Percentiles rank a stretch among this genome's conserved stretches.
Evolutionary conservation across 1,140 invertebrate genomes (phyloP).

Genomic region (Drosophila bipectinata): DNA sequence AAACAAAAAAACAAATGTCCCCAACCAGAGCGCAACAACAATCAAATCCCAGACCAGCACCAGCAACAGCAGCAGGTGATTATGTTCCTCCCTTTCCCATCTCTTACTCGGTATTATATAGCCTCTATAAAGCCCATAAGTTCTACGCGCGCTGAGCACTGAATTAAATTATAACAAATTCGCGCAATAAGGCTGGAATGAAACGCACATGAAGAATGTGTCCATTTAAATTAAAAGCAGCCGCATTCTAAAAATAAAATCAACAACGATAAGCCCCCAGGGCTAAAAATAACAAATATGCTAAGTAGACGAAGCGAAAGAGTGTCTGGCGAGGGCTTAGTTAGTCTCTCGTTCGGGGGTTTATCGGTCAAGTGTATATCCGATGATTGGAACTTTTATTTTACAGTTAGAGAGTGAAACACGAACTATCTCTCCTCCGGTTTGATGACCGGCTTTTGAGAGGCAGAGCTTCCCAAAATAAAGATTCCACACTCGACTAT

Average conservation of each 20-base stretch:
- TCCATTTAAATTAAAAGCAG: slow-evolving; percentile 61
- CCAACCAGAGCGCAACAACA: slow-evolving; percentile 43
- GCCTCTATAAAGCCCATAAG: slow-evolving; percentile 6
- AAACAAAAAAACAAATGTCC: slow-evolving; percentile 11
- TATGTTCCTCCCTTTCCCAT: slow-evolving; percentile 3
- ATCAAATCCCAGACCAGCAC: slow-evolving; percentile 14
- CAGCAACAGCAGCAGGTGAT: slow-evolving; percentile 53
- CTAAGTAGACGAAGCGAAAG: slow-evolving; percentile 28
- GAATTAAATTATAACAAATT: slow-evolving; percentile 75
- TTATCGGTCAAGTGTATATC: slow-evolving; percentile 44
- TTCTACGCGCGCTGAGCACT: slow-evolving; percentile 43
- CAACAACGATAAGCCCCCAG: slow-evolving; percentile 63
- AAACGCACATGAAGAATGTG: slow-evolving; percentile 43
- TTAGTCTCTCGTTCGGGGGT: slow-evolving; percentile 12
- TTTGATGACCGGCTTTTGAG: too few species aligned
- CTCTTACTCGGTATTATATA: background rate
- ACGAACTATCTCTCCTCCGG: too few species aligned
- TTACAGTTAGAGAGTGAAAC: slow-evolving; percentile 12
- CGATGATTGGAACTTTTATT: slow-evolving; percentile 23
- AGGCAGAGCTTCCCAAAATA: too few species aligned
- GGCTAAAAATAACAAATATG: slow-evolving; percentile 44
- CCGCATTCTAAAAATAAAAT: slow-evolving; percentile 63
- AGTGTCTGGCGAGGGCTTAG: slow-evolving; percentile 33
- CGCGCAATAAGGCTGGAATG: slow-evolving; percentile 54
- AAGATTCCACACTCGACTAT: too few species aligned